Base-by-base conservation (phyloP, 2,888 invertebrate species). In the Netelia fuscicornis region DNA sequence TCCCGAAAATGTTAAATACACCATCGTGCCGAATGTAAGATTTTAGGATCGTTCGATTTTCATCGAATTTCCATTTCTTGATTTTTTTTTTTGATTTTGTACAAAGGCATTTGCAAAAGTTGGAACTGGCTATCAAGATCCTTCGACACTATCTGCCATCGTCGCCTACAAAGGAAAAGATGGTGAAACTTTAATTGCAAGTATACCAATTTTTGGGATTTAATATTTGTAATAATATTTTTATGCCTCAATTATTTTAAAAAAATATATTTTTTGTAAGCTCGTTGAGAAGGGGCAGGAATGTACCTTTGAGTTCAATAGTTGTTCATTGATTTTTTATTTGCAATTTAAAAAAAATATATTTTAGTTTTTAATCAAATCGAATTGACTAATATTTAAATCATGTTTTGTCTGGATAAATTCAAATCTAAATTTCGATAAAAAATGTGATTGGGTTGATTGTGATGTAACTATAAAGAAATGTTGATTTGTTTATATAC, bases 1-100 rank as follows among this genome's bases (percentile, higher is more conserved):
- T 54, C 88, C 89, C 6, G 84, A 86, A 60, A 88, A 89, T 52
- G 52, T 91, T 1, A 80, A 84, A 44, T 92, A 92, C 76, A 86
- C 79, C 1, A 60, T 71, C 68, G 64, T 90, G 25, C 37, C 78
- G 2, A 72, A 88, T 44, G 91, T 91, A 87, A 81, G 44, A 30
- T 62, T 25, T 11, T 48, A 23, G 2, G 11, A 68, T 44, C 6
- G 23, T 67, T 48, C 2, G 17, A 58, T 20, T 58, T 25, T 2
- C 9, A 48, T 68, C 48, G n/a, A 52, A 68, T 68, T 52, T 0
- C 2, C 13, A 17, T n/a, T 8, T 65, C 8, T 65, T 30, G 11
- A 42, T 20, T 65, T 65, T 37, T 30, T 30, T 56, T n/a, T 17
- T 17, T 2, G 3, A 17, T n/a, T 48, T 58, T 30, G 20, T 11